Base-by-base conservation (phyloP, 53 echinoderm and acorn worm species). In the Echinometra lucunter region DNA sequence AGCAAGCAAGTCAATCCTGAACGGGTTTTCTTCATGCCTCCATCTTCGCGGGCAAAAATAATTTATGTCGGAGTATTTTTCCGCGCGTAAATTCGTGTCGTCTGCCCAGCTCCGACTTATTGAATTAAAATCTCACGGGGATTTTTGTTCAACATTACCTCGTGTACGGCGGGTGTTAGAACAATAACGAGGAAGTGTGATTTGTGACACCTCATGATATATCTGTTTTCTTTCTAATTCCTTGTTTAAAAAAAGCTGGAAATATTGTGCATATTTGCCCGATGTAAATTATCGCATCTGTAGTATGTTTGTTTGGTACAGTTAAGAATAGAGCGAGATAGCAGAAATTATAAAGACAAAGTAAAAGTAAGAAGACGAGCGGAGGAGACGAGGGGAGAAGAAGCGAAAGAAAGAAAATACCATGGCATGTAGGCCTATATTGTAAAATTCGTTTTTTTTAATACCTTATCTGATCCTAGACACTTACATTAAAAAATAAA, bases 251-350 rank as follows among this genome's bases (percentile, higher is more conserved):
- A 42, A 67, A 91, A n/a, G 27, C 69, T 57, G 45, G 66, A 70
- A 91, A 91, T 91, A 91, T 40, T 69, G 70, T 69, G 38, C 45
- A 23, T 38, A 69, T 91, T 91, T 91, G 91, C 45, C 63, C 45
- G 9, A 11, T 91, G 91, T 70, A 66, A 91, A 91, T 91, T n/a
- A 91, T 91, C 91, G 91, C 91, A 91, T 91, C 69, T 91, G 66
- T 30, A 89, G 21, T 57, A 9, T 85, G 49, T 85, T 85, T 85
- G 49, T 28, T n/a, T 2, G 30, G 30, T 38, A 37, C 37, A 89
- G 23, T 37, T 2, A 19, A 37, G 89, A 58, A 60, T 32, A 23
- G 60, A 4, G 6, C 8, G 18, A 21, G 42, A 89, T 37, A 23
- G 19, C 16, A 45, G 47, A 23, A 10, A 27, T 21, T 9, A 7